phyloP scores from a whole-genome alignment of 2,888 invertebrate species.

The Perithous albicinctus region DNA sequence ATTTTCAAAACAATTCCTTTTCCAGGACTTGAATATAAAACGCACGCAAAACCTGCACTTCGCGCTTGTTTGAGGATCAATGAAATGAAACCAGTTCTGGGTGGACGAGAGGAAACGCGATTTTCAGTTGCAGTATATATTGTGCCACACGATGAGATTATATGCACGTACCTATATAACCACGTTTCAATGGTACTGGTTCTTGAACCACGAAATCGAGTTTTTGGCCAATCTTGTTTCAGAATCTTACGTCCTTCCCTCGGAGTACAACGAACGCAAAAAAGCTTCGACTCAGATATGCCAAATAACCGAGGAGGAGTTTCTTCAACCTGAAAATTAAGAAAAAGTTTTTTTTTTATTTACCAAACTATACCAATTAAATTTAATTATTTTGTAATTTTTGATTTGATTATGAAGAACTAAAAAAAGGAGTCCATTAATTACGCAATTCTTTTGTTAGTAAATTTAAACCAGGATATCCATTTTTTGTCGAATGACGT shows the following conservation, averaged over 20 bases:
- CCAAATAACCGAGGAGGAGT: background rate
- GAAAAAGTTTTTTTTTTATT: background rate
- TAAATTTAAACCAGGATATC: background rate
- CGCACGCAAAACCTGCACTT: background rate
- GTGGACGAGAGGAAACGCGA: constrained; percentile 18
- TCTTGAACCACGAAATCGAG: constrained; percentile 5
- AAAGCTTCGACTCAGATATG: background rate
- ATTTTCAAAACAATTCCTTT: background rate
- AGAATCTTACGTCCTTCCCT: background rate
- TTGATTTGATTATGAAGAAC: no score
- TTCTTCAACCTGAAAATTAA: background rate
- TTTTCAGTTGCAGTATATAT: constrained; percentile 17
- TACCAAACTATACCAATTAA: no score
- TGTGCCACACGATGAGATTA: background rate
- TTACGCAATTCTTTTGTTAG: background rate
- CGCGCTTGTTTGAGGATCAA: background rate
- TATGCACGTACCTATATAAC: background rate
- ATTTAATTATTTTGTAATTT: no score
- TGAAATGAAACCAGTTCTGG: constrained; percentile 27
- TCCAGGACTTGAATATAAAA: background rate
- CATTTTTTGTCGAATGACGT: no score
- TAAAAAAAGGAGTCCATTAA: no score
- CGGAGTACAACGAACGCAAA: background rate
- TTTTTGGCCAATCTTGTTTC: constrained; percentile 17
- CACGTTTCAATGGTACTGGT: constrained; percentile 6